Conservation (phyloP, 2,797 vertebrate genomes). For the Allobates femoralis region DNA sequence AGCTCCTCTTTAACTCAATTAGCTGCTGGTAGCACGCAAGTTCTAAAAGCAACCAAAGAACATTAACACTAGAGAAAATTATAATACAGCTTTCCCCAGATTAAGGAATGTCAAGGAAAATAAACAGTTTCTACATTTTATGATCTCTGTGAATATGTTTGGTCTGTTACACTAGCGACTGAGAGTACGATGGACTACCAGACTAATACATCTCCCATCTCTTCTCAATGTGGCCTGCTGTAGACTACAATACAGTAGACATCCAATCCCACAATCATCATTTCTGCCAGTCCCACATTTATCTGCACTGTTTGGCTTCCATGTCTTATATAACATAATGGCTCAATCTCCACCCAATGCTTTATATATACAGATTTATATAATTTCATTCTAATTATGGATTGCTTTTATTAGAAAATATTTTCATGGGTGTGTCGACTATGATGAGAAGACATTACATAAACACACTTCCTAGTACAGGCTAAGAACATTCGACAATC, state of each 20-base stretch:
- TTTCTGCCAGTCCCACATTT: neutral
- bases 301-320: neutral
- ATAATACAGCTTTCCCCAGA: neutral
- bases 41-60: neutral
- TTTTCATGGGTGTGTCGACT: neutral
- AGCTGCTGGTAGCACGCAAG: too few species aligned
- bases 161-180: neutral
- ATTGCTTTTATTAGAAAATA: neutral
- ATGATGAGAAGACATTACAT: neutral
- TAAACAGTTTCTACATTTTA: neutral
- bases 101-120: neutral
- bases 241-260: neutral
- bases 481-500: neutral
- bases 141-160: neutral
- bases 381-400: neutral
- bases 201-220: neutral
- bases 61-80: neutral
- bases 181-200: neutral
- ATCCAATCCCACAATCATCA: neutral
- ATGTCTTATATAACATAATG: neutral
- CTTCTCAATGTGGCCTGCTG: neutral
- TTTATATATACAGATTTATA: too few species aligned
- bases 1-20: too few species aligned
- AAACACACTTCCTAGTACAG: neutral
- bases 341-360: too few species aligned